Evolutionary conservation across 2,797 vertebrate genomes (phyloP).

Genomic region (Macropodus opercularis): DNA sequence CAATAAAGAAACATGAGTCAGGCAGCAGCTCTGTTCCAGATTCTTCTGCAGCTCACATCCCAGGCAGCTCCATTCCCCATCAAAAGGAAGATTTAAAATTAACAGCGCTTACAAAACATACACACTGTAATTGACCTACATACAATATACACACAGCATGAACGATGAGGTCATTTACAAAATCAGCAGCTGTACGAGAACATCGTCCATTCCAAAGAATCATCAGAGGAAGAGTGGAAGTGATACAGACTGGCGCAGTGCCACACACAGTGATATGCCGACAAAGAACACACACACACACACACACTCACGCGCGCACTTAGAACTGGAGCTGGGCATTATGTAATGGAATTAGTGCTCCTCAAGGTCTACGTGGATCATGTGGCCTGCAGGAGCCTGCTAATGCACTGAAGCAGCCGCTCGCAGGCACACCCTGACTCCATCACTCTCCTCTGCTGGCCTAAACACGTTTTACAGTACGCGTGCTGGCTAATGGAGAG

Average conservation of each 20-base stretch:
- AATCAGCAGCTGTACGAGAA: constrained; percentile 37
- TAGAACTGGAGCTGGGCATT: constrained; percentile 52
- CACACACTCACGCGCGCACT: constrained; percentile 36
- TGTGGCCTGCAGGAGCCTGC: constrained; percentile 58
- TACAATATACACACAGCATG: constrained; percentile 13
- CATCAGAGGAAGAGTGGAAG: constrained; percentile 59
- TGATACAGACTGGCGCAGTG: constrained; percentile 56
- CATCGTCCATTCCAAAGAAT: constrained; percentile 47
- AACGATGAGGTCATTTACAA: constrained; percentile 37
- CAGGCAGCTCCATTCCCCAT: background rate
- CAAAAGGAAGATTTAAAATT: constrained; percentile 15
- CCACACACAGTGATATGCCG: constrained; percentile 44
- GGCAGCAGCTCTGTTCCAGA: constrained; percentile 1
- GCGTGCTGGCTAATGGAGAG: constrained; percentile 33
- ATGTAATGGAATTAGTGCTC: constrained; percentile 75
- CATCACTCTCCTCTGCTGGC: constrained; percentile 46
- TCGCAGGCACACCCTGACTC: constrained; percentile 58
- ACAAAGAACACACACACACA: constrained; percentile 29
- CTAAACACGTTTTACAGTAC: constrained; percentile 34
- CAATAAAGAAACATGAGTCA: constrained; percentile 28
- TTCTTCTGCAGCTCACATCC: constrained; percentile 4
- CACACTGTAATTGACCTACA: constrained; percentile 43
- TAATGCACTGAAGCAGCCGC: constrained; percentile 63
- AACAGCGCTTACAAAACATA: constrained; percentile 21
- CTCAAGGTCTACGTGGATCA: constrained; percentile 66